phyloP scores from a whole-genome alignment of 1,140 invertebrate genomes.

The Dreissena rostriformis region DNA sequence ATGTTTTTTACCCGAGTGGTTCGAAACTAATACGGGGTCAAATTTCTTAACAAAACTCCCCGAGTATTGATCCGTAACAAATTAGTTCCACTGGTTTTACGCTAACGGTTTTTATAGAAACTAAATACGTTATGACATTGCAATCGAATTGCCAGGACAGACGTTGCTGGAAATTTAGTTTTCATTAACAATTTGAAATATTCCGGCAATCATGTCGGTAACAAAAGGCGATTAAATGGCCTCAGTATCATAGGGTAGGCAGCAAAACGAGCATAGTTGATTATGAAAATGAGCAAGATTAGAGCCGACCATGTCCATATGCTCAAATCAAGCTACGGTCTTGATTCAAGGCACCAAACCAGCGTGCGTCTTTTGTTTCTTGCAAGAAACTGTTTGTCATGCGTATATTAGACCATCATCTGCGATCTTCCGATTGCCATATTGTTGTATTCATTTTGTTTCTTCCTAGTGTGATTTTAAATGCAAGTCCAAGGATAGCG shows the following conservation, averaged over 20 bases:
- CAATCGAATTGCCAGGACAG: slow-evolving; percentile 46
- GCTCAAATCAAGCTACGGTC: slow-evolving; percentile 5
- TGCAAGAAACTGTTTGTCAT: background rate
- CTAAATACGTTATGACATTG: slow-evolving; percentile 47
- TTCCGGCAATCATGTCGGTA: slow-evolving; percentile 42
- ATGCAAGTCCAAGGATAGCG: too few relatives aligned
- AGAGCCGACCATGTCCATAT: slow-evolving; percentile 35
- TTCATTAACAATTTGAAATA: slow-evolving; percentile 59
- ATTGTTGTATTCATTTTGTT: too few relatives aligned
- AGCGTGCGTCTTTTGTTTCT: background rate
- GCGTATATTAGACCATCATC: background rate
- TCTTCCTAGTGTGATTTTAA: too few relatives aligned
- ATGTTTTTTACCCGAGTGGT: background rate
- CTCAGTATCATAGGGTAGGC: slow-evolving; percentile 41
- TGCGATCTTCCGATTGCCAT: too few relatives aligned
- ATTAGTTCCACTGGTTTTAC: slow-evolving; percentile 31
- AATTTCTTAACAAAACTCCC: background rate
- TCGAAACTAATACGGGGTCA: background rate
- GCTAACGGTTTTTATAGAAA: slow-evolving; percentile 34
- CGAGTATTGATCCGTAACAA: slow-evolving; percentile 18
- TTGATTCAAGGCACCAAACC: background rate
- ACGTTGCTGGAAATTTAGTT: slow-evolving; percentile 54
- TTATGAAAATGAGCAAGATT: slow-evolving; percentile 58
- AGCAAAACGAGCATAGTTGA: slow-evolving; percentile 57
- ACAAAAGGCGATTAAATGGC: slow-evolving; percentile 58